Evolutionary conservation across 2,888 invertebrate species (phyloP).

Genomic region (Pterobdella sp.): DNA sequence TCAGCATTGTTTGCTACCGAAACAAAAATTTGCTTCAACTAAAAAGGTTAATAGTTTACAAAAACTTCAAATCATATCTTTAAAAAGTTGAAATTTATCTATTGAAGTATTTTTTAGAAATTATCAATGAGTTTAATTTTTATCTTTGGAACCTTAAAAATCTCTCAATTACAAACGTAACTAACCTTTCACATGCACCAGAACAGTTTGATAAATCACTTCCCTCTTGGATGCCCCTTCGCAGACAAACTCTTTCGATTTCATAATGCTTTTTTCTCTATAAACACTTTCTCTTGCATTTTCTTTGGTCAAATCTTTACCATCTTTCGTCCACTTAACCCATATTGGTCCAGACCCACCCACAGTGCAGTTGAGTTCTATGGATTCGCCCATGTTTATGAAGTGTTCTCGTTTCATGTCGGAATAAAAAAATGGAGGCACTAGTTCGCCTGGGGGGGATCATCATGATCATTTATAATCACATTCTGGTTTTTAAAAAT

Average conservation of each 20-base stretch:
- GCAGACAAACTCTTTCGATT: neutral
- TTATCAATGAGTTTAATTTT: no score
- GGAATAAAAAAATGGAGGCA: neutral
- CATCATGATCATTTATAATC: neutral
- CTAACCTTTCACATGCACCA: constrained; percentile 1
- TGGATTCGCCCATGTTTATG: neutral
- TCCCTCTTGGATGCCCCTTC: neutral
- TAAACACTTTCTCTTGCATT: neutral
- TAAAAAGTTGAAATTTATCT: no score
- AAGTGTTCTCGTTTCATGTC: neutral
- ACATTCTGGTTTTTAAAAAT: no score
- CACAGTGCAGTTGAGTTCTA: neutral
- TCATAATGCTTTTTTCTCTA: neutral
- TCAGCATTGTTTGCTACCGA: no score
- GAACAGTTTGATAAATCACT: neutral
- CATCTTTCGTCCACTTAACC: neutral
- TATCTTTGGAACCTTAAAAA: no score
- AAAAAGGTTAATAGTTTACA: no score
- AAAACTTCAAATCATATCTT: no score
- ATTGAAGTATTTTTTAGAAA: no score
- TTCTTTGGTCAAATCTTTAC: neutral
- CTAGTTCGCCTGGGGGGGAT: neutral
- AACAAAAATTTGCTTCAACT: no score
- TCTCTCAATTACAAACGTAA: no score
- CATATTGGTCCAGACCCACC: neutral